A percentile compares a stretch with the other conserved stretches of the same genome.
Conservation (phyloP, 2,797 vertebrate genomes). For the Eulemur rubriventer region DNA sequence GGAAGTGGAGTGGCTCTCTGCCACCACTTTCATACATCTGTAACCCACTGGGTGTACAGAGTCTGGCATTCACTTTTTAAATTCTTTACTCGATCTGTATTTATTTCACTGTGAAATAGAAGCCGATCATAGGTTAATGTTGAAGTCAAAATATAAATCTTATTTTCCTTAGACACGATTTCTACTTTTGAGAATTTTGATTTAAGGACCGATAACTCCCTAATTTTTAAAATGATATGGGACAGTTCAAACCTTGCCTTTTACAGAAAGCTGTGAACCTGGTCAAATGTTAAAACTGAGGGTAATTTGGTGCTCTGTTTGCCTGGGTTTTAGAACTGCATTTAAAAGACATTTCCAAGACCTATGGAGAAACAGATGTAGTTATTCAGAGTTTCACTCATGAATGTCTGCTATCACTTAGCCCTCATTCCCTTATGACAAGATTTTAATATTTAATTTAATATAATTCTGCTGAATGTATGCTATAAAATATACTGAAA, state of each 20-base stretch:
- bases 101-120: slow-evolving; percentile 73
- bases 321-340: slow-evolving; percentile 39
- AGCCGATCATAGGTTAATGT: slow-evolving; percentile 57
- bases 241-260: slow-evolving; percentile 24
- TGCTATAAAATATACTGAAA: slow-evolving; percentile 68
- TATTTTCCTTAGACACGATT: slow-evolving; percentile 65
- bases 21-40: slow-evolving; percentile 72
- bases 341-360: slow-evolving; percentile 65
- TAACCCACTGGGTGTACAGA: slow-evolving; percentile 58
- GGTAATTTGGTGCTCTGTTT: slow-evolving; percentile 44
- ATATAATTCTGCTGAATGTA: slow-evolving; percentile 54
- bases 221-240: slow-evolving; percentile 1
- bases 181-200: slow-evolving; percentile 61
- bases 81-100: slow-evolving; percentile 65
- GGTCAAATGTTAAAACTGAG: slow-evolving; percentile 56
- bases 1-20: slow-evolving; percentile 59
- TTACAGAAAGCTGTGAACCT: slow-evolving; percentile 52
- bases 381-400: slow-evolving; percentile 61
- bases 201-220: slow-evolving; percentile 22
- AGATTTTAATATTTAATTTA: slow-evolving; percentile 76
- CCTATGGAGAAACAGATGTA: slow-evolving; percentile 70
- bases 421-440: slow-evolving; percentile 40
- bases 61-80: slow-evolving; percentile 69
- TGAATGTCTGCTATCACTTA: slow-evolving; percentile 72
- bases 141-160: slow-evolving; percentile 69